Base-by-base conservation (phyloP, 1,140 invertebrate species). In the Pseudomyrmex concolor region DNA sequence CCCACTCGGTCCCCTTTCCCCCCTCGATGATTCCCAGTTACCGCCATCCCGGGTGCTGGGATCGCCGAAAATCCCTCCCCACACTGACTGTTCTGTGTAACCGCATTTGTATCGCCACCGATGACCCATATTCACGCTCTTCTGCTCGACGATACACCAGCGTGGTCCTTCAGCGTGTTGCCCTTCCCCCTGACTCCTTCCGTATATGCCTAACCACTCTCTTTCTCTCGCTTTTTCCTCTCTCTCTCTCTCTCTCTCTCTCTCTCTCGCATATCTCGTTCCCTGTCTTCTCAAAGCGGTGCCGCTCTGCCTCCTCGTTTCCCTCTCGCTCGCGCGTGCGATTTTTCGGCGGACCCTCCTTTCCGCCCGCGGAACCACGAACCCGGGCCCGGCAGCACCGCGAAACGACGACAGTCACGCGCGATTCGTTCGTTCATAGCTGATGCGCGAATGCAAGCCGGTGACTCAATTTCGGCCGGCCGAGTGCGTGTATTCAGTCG, bases 101-200 rank as follows among this genome's bases (percentile, higher is more conserved):
- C 88, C 87, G 90, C 91, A 93, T 92, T 93, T 92, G 91, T 91
- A 92, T 92, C 91, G 86, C 83, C 90, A 91, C 87, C 90, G 91
- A 92, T 93, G 92, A 93, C 92, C 91, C 91, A 92, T 92, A 92
- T 92, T 91, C 89, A 91, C 89, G 85, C 88, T 90, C 72, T 84
- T 89, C 84, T 88, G 63, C 86, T 34, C 83, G 64, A 60, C 72
- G 82, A 80, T 72, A 60, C 62, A 66, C 54, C 48, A 74, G 51
- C 74, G 64, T 43, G 74, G 43, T 84, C 66, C 83, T 84, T 76
- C 66, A 54, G 66, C 55, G 64, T 62, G 66, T 54, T 25, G 50
- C 19, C 19, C 81, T 51, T 12, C 15, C 43, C 2, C 1, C 13
- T 59, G 2, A 25, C 55, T 34, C 17, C 3, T 54, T 59, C 34